Base-by-base conservation (phyloP, 2,797 vertebrate genomes). In the Leptodactylus fallax region DNA sequence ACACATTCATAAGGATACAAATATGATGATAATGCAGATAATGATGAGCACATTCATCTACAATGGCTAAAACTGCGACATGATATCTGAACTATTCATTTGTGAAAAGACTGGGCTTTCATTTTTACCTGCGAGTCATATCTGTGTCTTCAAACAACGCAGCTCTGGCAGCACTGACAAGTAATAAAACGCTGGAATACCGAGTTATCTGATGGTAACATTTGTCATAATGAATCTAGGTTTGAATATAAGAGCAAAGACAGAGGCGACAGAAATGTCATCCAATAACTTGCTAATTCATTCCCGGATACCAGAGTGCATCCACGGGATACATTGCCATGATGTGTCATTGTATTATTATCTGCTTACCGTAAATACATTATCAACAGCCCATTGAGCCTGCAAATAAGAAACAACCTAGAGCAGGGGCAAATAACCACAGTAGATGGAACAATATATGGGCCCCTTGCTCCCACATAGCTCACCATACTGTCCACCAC, bases 161-260 rank as follows among this genome's bases (percentile, higher is more conserved):
- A 5, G 19, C 19, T 14, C 47, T 47, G 79, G 79, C 79, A 63
- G 79, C 58, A 4, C 19, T 81, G 79, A 81, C 58, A 81, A 81
- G 60, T 81, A 60, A 81, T 81, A 63, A 81, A 81, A 58, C 25
- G 36, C 14, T 45, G 58, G 58, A 65, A 81, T 81, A 61, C 19
- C 23, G 79, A 45, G 17, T 49, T 23, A 81, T 81, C 61, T 81
- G 79, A 65, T 63, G 56, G 79, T 65, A 49, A 81, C 36, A 81
- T 63, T 81, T 51, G 36, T 61, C 79, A 81, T 63, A 47, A 65
- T 65, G 45, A 81, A 49, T 79, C 79, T 81, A n/a, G 6, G 56
- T 63, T 60, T 81, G 79, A 63, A 49, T 63, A 65, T 81, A 21
- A 60, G 25, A 79, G 10, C 14, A 58, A 27, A 79, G 25, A 58